Base-by-base conservation (phyloP, 2,113 vertebrate species). In the Spheniscus mendiculus region DNA sequence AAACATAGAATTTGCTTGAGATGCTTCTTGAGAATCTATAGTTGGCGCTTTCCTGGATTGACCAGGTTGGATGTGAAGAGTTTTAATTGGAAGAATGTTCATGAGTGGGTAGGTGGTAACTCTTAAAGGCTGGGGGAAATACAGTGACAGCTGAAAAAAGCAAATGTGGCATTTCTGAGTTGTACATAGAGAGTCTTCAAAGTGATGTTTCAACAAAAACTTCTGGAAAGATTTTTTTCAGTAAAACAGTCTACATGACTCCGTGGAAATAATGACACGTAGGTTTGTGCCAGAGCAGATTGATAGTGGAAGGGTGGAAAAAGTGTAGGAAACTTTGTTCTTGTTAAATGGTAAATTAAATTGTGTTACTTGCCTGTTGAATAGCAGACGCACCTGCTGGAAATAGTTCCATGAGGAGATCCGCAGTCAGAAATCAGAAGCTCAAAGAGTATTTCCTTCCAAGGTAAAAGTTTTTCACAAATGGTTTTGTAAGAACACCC, bases 281-380 rank as follows among this genome's bases (percentile, higher is more conserved):
- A 66, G 77, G 34, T 71, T 92, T 83, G 66, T 63, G 89, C 73
- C 26, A 67, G 65, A 40, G 86, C 47, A 89, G 69, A 29, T 36
- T 83, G 93, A 84, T 84, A 69, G 47, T 79, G 87, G 27, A 90
- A 80, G 53, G 29, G 59, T 93, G 78, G 93, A 90, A 92, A 93
- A 90, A 83, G 38, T 6, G 15, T 81, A 90, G 83, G 79, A 86
- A 92, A 90, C 38, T 93, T 93, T 78, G 55, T 87, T 88, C 87
- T 76, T 86, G 50, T 93, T 83, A 78, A 93, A 67, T 36, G 21
- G 72, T 62, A 67, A 87, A 88, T 91, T 2, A 61, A 69, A 53
- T 55, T 18, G 38, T 81, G 34, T 58, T 47, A 50, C 63, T 72
- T 44, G 67, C 81, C 77, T 70, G 44, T 82, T 89, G 56, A 93